A percentile compares a stretch with the other conserved stretches of the same genome.
These are phyloP conservation scores for Scaptomyza caliginosa DNA, from an alignment of 2,888 invertebrate species.

Conservation along the genomic window DNA sequence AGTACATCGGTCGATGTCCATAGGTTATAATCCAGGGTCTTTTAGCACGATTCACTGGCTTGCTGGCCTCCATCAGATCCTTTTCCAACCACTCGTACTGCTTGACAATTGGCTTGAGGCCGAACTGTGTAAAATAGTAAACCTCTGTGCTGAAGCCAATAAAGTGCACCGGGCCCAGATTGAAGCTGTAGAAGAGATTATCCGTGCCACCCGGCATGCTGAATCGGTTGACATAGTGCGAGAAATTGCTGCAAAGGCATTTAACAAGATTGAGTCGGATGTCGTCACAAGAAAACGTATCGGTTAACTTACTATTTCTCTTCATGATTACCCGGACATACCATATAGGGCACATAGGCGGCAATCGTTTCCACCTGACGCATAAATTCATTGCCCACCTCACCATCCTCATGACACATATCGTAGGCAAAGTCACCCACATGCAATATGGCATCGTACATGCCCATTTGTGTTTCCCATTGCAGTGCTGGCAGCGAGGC, in stretches of 20 bases:
- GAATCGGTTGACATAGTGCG: conserved; percentile 96
- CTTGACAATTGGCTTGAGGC: conserved; percentile 90
- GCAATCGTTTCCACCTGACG: conserved; percentile 95
- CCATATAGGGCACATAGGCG: conserved; percentile 95
- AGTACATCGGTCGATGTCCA: conserved; percentile 96
- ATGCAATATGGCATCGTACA: conserved; percentile 94
- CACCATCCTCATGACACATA: conserved; percentile 92
- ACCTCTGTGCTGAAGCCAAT: conserved; percentile 96
- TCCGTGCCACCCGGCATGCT: conserved; percentile 92
- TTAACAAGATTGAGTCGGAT: background rate
- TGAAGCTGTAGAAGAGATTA: conserved; percentile 92
- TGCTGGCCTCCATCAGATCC: conserved; percentile 91
- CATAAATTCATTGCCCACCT: conserved; percentile 96
- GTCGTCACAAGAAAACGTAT: background rate
- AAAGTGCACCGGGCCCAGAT: conserved; percentile 95
- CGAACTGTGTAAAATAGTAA: conserved; percentile 96
- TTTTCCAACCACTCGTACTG: conserved; percentile 94
- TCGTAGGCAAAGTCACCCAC: conserved; percentile 98
- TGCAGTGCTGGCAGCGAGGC: conserved; percentile 92
- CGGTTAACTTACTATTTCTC: conserved; percentile 88
- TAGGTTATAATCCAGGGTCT: conserved; percentile 93
- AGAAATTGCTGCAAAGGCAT: conserved; percentile 90
- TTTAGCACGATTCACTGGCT: conserved; percentile 88
- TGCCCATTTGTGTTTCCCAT: conserved; percentile 90
- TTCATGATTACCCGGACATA: conserved; percentile 96